Conservation (phyloP, 2,113 vertebrate genomes). For the Sinocyclocheilus anshuiensis region DNA sequence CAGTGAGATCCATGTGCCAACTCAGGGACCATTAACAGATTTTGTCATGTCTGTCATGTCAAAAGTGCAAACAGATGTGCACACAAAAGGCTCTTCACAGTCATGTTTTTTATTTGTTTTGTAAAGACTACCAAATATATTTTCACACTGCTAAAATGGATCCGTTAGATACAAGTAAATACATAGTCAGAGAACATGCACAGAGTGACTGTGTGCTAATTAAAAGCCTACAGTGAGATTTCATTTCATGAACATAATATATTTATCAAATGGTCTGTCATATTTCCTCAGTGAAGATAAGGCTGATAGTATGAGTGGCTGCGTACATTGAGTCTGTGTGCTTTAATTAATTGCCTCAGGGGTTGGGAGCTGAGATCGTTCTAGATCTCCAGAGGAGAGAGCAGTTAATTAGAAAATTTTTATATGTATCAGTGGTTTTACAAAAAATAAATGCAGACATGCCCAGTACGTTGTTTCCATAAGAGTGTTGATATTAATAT, state of each 20-base stretch:
- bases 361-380: slow-evolving; percentile 28
- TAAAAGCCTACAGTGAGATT: slow-evolving; percentile 40
- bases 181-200: not conserved
- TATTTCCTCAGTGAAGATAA: slow-evolving; percentile 33
- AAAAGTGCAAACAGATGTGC: not conserved
- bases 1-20: not conserved
- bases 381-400: not conserved
- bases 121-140: not conserved
- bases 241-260: slow-evolving; percentile 35
- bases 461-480: not conserved
- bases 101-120: not conserved
- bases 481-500: not conserved
- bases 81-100: not conserved
- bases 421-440: slow-evolving; percentile 7
- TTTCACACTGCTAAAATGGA: not conserved
- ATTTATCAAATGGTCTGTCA: slow-evolving; percentile 31
- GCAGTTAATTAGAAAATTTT: slow-evolving; percentile 41
- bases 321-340: not conserved
- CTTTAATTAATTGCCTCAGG: slow-evolving; percentile 46
- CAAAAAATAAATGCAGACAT: not conserved
- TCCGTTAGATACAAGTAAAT: not conserved
- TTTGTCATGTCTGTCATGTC: not conserved
- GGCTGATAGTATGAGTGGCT: slow-evolving; percentile 1
- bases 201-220: slow-evolving; percentile 8
- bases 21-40: not conserved